Conservation (phyloP, 35 echinoderm and acorn worm species). For the Ophioderma brevispina region DNA sequence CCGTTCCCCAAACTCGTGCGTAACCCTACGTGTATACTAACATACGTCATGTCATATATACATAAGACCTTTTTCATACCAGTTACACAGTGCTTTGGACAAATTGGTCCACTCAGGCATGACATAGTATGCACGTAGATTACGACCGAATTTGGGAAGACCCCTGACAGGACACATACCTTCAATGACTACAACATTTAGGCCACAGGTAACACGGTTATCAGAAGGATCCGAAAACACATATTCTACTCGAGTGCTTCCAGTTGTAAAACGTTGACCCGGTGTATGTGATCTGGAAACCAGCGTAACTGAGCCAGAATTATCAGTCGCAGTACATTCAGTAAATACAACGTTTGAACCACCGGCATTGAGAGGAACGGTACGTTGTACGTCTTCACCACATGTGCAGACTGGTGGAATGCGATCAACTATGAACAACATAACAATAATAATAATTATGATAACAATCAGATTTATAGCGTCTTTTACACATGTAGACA, state of each 20-base stretch:
- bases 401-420: neutral
- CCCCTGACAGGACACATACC: too few relatives aligned
- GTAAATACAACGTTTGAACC: slow-evolving; percentile 36
- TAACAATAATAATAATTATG: too few relatives aligned
- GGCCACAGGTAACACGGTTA: slow-evolving; percentile 53
- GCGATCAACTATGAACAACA: neutral
- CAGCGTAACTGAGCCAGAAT: slow-evolving; percentile 28
- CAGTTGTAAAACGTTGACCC: slow-evolving; percentile 50
- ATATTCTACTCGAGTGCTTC: slow-evolving; percentile 52
- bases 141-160: too few relatives aligned
- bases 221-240: slow-evolving; percentile 21
- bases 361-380: neutral
- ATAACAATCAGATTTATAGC: too few relatives aligned
- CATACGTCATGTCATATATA: too few relatives aligned
- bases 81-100: too few relatives aligned
- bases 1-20: too few relatives aligned
- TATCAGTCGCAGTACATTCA: slow-evolving; percentile 62
- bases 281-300: slow-evolving; percentile 27
- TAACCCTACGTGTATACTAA: too few relatives aligned
- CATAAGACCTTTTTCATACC: too few relatives aligned
- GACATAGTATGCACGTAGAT: too few relatives aligned
- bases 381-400: neutral
- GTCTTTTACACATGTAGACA: too few relatives aligned
- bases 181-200: slow-evolving; percentile 55
- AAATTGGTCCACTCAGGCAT: too few relatives aligned